These are phyloP conservation scores for Mustela lutreola DNA, from an alignment of 2,113 vertebrate species.

Conservation along the genomic window DNA sequence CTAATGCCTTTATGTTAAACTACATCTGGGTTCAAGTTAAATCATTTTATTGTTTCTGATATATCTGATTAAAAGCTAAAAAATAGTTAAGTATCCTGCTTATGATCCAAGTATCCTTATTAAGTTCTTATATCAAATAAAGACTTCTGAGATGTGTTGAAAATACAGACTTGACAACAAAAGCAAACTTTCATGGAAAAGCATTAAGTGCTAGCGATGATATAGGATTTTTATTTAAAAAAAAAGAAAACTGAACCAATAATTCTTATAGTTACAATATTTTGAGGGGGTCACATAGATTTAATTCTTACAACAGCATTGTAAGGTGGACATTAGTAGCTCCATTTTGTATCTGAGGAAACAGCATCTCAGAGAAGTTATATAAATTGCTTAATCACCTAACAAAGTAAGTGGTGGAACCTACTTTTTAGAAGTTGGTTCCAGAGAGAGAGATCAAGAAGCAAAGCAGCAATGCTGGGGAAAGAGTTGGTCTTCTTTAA, in stretches of 20 bases:
- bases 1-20: constrained; percentile 42
- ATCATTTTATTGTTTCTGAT: constrained; percentile 66
- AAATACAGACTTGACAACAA: constrained; percentile 17
- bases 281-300: neutral
- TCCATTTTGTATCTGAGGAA: constrained; percentile 2
- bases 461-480: neutral
- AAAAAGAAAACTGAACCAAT: constrained; percentile 29
- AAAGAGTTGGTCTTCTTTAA: neutral
- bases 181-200: constrained; percentile 34
- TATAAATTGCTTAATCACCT: neutral
- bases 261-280: constrained; percentile 41
- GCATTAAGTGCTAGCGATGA: constrained; percentile 56
- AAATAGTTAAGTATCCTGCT: constrained; percentile 27
- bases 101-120: constrained; percentile 49
- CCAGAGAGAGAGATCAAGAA: neutral
- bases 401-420: neutral
- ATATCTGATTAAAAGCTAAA: constrained; percentile 54
- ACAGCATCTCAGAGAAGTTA: neutral
- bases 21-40: constrained; percentile 57
- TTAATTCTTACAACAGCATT: constrained; percentile 32
- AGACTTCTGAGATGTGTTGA: neutral
- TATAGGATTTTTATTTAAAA: neutral
- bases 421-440: neutral
- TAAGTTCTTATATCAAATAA: constrained; percentile 67
- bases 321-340: constrained; percentile 24